Evolutionary conservation across 2,113 vertebrate species (phyloP).

Genomic region (Halcyon malimbica): DNA sequence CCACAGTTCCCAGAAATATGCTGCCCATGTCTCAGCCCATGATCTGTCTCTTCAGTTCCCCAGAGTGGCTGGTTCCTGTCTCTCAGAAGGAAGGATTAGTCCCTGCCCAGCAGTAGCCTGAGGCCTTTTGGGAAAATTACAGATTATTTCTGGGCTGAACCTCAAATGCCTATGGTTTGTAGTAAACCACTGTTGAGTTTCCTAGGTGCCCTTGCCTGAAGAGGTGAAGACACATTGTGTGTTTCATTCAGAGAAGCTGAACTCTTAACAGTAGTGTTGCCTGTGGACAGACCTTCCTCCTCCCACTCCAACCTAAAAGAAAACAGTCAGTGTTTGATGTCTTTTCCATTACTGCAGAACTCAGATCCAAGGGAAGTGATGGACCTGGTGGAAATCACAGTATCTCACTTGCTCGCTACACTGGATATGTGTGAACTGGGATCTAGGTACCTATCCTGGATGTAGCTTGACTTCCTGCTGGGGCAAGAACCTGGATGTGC

Average conservation of each 20-base stretch:
- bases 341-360: neutral
- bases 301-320: neutral
- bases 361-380: neutral
- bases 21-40: fast-evolving
- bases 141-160: neutral
- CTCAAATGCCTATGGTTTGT: neutral
- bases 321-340: neutral
- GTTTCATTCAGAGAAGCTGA: neutral
- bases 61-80: neutral
- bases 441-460: neutral
- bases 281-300: neutral
- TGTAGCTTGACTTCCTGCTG: neutral
- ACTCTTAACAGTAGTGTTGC: neutral
- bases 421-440: neutral
- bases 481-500: neutral
- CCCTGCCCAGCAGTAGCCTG: neutral
- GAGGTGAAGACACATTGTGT: neutral
- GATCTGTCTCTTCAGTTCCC: neutral
- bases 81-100: neutral
- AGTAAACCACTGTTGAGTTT: neutral
- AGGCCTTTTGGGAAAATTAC: neutral
- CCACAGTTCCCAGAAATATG: neutral
- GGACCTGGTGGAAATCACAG: neutral
- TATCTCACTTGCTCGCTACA: neutral
- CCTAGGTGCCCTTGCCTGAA: neutral